phyloP scores from a whole-genome alignment of 2,888 invertebrate species.

The Pyrocoelia pectoralis region DNA sequence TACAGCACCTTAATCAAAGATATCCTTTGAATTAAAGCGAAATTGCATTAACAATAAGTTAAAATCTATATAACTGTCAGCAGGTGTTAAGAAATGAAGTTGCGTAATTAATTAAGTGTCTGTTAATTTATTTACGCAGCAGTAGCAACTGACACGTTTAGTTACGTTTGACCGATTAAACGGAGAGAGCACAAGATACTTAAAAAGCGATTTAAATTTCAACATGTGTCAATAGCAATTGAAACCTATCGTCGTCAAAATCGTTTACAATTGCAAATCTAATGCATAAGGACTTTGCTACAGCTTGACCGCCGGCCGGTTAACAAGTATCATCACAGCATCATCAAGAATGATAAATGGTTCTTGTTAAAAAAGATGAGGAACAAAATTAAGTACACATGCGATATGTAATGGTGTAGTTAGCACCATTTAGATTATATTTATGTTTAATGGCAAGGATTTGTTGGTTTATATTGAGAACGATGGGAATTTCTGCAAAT shows the following conservation, averaged over 20 bases:
- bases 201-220: no score
- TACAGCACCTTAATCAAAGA: no score
- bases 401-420: constrained; percentile 5
- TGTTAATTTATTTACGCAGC: constrained; percentile 1
- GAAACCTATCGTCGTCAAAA: no score
- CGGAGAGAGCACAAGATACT: no score
- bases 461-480: constrained; percentile 3
- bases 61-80: background rate
- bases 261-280: background rate
- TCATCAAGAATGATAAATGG: background rate
- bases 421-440: constrained; percentile 10
- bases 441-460: constrained; percentile 8
- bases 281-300: background rate
- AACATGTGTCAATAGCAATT: no score
- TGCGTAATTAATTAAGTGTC: background rate
- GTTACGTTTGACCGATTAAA: background rate
- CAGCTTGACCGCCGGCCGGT: no score
- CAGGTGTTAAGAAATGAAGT: background rate
- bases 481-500: constrained; percentile 21
- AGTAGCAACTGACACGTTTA: background rate
- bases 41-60: no score
- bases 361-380: background rate
- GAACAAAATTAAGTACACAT: background rate
- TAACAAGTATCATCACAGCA: no score
- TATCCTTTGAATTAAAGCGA: no score